phyloP scores from a whole-genome alignment of 2,113 vertebrate genomes.

The Seriola dumerili region DNA sequence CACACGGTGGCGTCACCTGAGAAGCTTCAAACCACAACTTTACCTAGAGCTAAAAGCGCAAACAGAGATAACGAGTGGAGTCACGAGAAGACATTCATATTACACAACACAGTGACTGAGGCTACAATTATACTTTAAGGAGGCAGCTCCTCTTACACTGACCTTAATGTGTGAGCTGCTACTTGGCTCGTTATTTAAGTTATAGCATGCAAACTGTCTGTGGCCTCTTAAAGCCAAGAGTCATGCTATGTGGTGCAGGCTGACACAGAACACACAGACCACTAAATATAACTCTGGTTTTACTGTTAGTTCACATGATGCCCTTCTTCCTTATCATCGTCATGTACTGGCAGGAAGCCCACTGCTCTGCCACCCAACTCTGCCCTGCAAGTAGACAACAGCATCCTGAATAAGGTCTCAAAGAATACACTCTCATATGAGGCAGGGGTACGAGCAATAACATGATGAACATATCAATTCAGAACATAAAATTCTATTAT shows the following conservation, averaged over 20 bases:
- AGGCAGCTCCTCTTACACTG: conserved; percentile 5
- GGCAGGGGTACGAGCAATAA: not conserved
- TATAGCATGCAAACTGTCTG: conserved; percentile 30
- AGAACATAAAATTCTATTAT: not conserved
- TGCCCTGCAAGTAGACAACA: not conserved
- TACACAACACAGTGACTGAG: conserved; percentile 22
- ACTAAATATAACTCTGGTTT: conserved; percentile 72
- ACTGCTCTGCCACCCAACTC: conserved; percentile 11
- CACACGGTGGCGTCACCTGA: not conserved
- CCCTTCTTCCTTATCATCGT: conserved; percentile 43
- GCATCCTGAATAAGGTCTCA: conserved; percentile 11
- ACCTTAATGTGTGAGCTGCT: conserved; percentile 17
- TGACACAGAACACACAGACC: conserved; percentile 42
- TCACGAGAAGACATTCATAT: conserved; percentile 12
- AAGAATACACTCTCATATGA: not conserved
- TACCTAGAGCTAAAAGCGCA: not conserved
- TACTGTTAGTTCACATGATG: conserved; percentile 64
- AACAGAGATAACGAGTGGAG: not conserved
- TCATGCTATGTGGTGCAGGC: conserved; percentile 45
- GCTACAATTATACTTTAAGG: not conserved
- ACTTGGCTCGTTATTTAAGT: conserved; percentile 42
- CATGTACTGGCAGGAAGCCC: conserved; percentile 16
- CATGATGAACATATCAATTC: not conserved
- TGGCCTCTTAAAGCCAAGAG: conserved; percentile 32
- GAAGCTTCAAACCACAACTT: not conserved